Conservation (phyloP, 2,888 invertebrate genomes). For the Hyles lineata region DNA sequence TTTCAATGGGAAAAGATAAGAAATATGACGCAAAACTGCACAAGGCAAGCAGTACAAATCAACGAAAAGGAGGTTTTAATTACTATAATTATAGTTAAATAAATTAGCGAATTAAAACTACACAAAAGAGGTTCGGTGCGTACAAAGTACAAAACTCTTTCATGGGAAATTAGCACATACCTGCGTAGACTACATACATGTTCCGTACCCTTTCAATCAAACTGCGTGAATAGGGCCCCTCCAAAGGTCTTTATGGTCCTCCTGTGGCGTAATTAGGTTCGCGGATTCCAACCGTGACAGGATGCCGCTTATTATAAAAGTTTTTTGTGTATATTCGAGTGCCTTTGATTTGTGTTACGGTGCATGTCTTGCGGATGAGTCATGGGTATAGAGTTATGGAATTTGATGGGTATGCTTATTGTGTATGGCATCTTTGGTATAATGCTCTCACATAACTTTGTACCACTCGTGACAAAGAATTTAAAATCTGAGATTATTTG, state of each 20-base stretch:
- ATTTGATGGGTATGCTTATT: neutral
- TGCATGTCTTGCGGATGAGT: constrained; percentile 16
- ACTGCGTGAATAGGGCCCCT: constrained; percentile 71
- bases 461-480: no score
- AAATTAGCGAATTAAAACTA: constrained; percentile 6
- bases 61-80: no score
- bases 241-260: constrained; percentile 70
- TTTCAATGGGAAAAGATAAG: no score
- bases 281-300: constrained; percentile 66
- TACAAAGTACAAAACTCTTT: constrained; percentile 25
- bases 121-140: neutral
- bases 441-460: no score
- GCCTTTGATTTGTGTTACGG: constrained; percentile 14
- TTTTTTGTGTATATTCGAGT: constrained; percentile 45
- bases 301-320: constrained; percentile 61
- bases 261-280: constrained; percentile 75
- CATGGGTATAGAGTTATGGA: neutral
- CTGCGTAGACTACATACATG: constrained; percentile 62
- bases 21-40: no score
- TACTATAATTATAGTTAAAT: neutral
- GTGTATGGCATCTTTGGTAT: neutral
- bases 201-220: constrained; percentile 75
- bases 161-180: constrained; percentile 57
- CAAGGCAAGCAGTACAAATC: no score
- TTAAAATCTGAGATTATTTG: no score